Conservation (phyloP, 2,113 vertebrate genomes). For the Galemys pyrenaicus region DNA sequence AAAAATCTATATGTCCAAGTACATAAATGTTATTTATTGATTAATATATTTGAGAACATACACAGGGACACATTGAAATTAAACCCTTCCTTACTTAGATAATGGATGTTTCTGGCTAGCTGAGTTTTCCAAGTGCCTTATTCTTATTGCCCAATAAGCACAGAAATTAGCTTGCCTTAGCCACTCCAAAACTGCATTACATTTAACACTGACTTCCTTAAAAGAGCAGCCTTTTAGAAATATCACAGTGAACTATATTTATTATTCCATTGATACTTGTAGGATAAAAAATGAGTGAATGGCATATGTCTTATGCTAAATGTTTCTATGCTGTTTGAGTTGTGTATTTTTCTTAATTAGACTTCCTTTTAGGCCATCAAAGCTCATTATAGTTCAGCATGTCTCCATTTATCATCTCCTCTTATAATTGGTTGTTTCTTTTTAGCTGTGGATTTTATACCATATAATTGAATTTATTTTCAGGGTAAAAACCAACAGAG, state of each 20-base stretch:
- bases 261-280: background rate
- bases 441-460: background rate
- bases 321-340: background rate
- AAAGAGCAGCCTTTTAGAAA: background rate
- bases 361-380: background rate
- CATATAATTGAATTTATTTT: background rate
- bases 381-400: background rate
- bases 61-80: background rate
- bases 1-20: background rate
- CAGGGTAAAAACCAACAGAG: background rate
- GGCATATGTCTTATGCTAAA: background rate
- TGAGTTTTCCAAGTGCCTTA: background rate
- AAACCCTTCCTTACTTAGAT: background rate
- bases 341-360: background rate
- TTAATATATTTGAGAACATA: background rate
- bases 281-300: background rate
- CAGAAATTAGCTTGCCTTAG: background rate
- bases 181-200: background rate
- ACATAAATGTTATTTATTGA: slow-evolving; percentile 22
- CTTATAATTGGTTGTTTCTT: background rate
- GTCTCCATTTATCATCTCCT: background rate
- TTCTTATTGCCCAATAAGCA: background rate
- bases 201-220: background rate
- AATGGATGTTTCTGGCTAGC: background rate
- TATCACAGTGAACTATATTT: background rate